These are phyloP conservation scores for Volucella zonaria DNA, from an alignment of 2,888 invertebrate genomes.

Conservation along the genomic window DNA sequence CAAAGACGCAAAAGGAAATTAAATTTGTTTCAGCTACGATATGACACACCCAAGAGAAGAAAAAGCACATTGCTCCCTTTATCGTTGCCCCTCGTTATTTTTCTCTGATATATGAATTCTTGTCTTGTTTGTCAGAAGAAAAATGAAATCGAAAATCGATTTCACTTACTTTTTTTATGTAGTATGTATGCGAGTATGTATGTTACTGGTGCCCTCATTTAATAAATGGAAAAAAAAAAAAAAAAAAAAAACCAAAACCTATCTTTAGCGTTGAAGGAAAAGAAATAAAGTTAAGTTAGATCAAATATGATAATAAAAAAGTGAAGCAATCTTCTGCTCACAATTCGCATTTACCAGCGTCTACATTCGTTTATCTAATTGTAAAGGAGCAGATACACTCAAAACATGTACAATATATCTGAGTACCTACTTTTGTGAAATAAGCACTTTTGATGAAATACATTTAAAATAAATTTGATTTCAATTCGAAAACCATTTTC, in stretches of 20 bases:
- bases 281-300: slow-evolving; percentile 67
- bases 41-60: slow-evolving; percentile 57
- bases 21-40: slow-evolving; percentile 69
- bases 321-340: slow-evolving; percentile 25
- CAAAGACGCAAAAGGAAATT: slow-evolving; percentile 73
- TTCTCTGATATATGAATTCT: slow-evolving; percentile 30
- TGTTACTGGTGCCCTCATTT: slow-evolving; percentile 50
- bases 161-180: slow-evolving; percentile 62
- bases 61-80: slow-evolving; percentile 7
- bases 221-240: slow-evolving; percentile 15
- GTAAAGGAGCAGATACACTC: slow-evolving; percentile 42
- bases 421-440: slow-evolving; percentile 46
- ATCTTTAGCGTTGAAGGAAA: slow-evolving; percentile 27
- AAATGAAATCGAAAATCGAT: slow-evolving; percentile 73
- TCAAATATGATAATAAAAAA: slow-evolving; percentile 43
- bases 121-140: slow-evolving; percentile 29
- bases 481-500: slow-evolving; percentile 44
- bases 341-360: slow-evolving; percentile 46
- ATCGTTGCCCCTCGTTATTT: background rate
- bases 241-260: slow-evolving; percentile 20
- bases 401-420: slow-evolving; percentile 7
- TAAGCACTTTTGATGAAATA: slow-evolving; percentile 46
- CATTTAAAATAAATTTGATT: slow-evolving; percentile 55
- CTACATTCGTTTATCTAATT: slow-evolving; percentile 69
- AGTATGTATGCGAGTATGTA: background rate